Base-by-base conservation (phyloP, 1,140 invertebrate species). In the Caenorhabditis brenneri region DNA sequence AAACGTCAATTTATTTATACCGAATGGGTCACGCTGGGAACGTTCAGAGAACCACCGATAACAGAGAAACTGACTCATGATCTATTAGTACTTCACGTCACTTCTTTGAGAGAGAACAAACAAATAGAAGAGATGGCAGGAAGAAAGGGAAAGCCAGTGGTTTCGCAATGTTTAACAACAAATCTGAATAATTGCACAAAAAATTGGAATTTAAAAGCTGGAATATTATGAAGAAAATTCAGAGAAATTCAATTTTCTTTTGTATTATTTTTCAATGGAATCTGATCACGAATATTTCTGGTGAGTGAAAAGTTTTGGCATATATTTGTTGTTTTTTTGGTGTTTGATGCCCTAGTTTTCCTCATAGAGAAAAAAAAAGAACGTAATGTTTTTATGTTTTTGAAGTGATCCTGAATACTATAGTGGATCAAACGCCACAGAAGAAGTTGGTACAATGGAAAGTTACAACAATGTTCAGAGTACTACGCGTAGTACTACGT, bases 31-130 rank as follows among this genome's bases (percentile, higher is more conserved):
- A n/a, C n/a, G n/a, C n/a, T n/a, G n/a, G n/a, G 24, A 55, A 55
- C 6, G 53, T 55, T 55, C 53, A 55, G 53, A 55, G 53, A 55
- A 55, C 53, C 53, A 29, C 24, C 53, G n/a, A 55, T 9, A 55
- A 55, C 22, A n/a, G n/a, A n/a, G n/a, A 55, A 65, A 65, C 29
- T 65, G 58, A 65, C 58, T 65, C 58, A 65, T 65, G 58, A 65
- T 39, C 58, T 55, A 4, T 29, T 15, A 10, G 9, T n/a, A n/a
- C n/a, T n/a, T 22, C 53, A 55, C 53, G 53, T 55, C 53, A 55
- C 27, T 55, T 55, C 22, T 27, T n/a, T 2, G 7, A 10, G 2
- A 10, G 58, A 36, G 22, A 65, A 24, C 22, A 22, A 42, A 22
- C 42, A 42, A 12, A 24, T n/a, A 27, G 42, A 42, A 12, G 33